Evolutionary conservation across 1,140 invertebrate species (phyloP), one percentile per base, ranked within the genome.

Genomic region (Rhagoletis pomonella): DNA sequence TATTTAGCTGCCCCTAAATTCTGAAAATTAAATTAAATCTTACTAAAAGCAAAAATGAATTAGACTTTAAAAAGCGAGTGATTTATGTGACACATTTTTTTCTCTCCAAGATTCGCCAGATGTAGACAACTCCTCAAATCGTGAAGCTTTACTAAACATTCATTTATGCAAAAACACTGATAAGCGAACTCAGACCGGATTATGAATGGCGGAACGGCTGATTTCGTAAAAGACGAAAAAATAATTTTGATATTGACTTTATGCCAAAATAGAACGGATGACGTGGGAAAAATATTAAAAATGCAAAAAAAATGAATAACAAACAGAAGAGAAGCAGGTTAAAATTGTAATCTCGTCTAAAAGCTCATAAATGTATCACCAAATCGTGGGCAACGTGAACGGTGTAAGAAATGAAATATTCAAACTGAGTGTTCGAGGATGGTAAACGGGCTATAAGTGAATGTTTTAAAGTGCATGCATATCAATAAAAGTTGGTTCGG

Each of bases 131-230:
- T 81, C 47, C 47, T 5, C 73, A 42, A 81, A 29, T 55, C 67
- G 44, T 12, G 6, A 55, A 50, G 19, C 67, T 17, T 73, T 4
- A 73, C 47, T 17, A 81, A 77, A 81, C 55, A 81, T 55, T 55
- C 73, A 58, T 81, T 55, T 81, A 81, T 81, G 47, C 73, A 81
- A 81, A 81, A 81, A 44, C 73, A 55, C 1, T 55, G 50, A 81
- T 58, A 81, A 81, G 73, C 73, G n/a, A 0, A 81, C 19, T 55
- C 50, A 81, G 73, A 50, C 73, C 19, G 73, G 17, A 58, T 81
- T 81, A 81, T 19, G 47, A 58, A n/a, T 58, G 47, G 50, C 50
- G 55, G 73, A 58, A 17, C 19, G n/a, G 44, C 17, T 55, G 73
- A 29, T 29, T 29, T 29, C 29, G 29, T 29, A 29, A 29, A 29